Evolutionary conservation across 2,113 vertebrate species (phyloP).

Genomic region (Stictonetta naevosa): DNA sequence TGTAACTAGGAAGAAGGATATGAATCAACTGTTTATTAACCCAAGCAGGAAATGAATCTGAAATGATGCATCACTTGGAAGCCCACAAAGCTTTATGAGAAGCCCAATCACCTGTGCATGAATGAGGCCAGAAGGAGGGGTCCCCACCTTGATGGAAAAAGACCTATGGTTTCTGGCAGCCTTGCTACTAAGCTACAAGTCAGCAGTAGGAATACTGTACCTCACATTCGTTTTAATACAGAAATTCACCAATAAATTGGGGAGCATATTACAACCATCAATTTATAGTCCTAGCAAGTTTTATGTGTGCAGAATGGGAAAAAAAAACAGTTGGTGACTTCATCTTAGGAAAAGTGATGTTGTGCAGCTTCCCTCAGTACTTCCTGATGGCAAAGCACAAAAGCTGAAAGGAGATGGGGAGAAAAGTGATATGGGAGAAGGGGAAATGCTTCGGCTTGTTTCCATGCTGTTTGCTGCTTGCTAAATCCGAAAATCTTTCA

Average conservation of each 20-base stretch:
- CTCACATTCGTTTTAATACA: background rate
- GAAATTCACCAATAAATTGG: background rate
- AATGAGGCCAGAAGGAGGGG: background rate
- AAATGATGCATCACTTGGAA: conserved; percentile 15
- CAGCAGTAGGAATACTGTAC: background rate
- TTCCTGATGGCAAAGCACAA: background rate
- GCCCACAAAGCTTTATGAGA: background rate
- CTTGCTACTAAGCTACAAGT: background rate
- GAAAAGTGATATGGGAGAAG: background rate
- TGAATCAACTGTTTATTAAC: conserved; percentile 48
- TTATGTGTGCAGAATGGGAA: background rate
- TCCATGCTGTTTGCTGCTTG: background rate
- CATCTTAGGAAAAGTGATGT: background rate
- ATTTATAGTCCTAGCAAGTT: background rate
- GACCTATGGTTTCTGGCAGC: background rate
- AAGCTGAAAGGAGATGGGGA: background rate
- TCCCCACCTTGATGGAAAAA: background rate
- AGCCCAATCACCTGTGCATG: background rate
- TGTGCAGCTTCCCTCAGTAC: background rate
- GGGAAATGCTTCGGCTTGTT: background rate
- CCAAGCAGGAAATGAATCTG: conserved; percentile 30
- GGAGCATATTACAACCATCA: background rate
- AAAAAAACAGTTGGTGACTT: background rate
- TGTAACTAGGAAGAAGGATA: background rate
- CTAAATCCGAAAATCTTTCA: conserved; percentile 6